These are phyloP conservation scores for Malurus melanocephalus DNA, from an alignment of 2,113 vertebrate genomes.

Conservation along the genomic window DNA sequence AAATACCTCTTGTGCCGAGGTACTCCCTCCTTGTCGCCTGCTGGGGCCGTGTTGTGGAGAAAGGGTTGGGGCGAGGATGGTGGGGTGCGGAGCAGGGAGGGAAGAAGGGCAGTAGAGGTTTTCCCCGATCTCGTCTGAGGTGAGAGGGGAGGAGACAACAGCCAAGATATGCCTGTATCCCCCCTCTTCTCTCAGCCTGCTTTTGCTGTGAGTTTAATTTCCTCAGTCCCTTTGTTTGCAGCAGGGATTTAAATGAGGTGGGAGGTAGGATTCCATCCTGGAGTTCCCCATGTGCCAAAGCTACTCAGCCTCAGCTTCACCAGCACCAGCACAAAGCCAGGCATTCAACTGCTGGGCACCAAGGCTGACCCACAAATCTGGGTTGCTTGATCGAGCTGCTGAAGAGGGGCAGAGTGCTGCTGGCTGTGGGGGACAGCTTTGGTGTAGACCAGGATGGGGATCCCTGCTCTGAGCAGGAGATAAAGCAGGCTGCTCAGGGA, in stretches of 20 bases:
- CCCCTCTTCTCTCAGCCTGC: not conserved
- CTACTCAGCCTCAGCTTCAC: not conserved
- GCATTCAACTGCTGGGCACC: not conserved
- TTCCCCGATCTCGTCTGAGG: accelerated
- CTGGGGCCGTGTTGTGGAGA: not conserved
- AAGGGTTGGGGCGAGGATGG: not conserved
- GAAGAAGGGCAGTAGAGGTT: not conserved
- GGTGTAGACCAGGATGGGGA: not conserved
- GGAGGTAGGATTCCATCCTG: not conserved
- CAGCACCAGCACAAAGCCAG: not conserved
- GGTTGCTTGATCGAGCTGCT: not conserved
- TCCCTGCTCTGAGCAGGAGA: not conserved
- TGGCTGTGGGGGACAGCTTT: not conserved
- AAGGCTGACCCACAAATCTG: not conserved
- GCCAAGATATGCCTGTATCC: not conserved
- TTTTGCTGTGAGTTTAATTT: not conserved
- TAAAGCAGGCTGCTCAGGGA: not conserved
- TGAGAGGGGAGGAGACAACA: not conserved
- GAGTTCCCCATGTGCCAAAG: not conserved
- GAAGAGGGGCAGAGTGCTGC: not conserved
- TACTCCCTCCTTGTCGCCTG: not conserved
- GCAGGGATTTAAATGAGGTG: not conserved
- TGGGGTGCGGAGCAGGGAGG: not conserved
- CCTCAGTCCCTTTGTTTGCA: not conserved
- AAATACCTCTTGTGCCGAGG: not conserved